These are phyloP conservation scores for Drosophila sproati DNA, from an alignment of 1,140 invertebrate genomes.

Conservation along the genomic window DNA sequence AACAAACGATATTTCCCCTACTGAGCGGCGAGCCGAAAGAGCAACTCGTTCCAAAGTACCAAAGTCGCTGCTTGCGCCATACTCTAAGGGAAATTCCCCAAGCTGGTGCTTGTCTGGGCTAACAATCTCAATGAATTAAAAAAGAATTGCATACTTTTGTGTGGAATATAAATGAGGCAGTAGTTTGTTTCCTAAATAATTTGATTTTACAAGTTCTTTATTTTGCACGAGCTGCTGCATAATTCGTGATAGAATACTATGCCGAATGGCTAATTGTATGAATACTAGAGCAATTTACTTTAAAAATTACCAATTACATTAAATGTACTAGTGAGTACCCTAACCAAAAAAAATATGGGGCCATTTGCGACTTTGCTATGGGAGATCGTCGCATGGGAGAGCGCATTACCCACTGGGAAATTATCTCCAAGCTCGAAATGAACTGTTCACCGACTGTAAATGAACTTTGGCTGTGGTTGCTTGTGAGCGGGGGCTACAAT, in stretches of 20 bases:
- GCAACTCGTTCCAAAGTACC: background rate
- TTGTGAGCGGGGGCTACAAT: conserved; percentile 2
- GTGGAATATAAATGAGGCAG: background rate
- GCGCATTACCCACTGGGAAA: conserved; percentile 26
- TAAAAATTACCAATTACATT: background rate
- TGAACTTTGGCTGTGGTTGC: conserved; percentile 44
- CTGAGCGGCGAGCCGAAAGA: conserved; percentile 2
- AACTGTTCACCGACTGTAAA: conserved; percentile 32
- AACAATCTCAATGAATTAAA: background rate
- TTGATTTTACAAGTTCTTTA: background rate
- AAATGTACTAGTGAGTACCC: background rate
- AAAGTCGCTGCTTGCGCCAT: background rate
- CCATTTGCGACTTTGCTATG: background rate
- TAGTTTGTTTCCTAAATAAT: background rate
- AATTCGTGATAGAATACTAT: too few species aligned
- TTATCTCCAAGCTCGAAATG: conserved; percentile 27
- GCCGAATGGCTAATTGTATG: too few species aligned
- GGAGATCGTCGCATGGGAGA: background rate
- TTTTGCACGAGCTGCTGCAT: background rate
- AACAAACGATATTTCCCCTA: conserved; percentile 32
- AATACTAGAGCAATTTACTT: too few species aligned
- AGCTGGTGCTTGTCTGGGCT: conserved; percentile 13
- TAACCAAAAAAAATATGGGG: background rate
- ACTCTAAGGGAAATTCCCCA: conserved; percentile 25
- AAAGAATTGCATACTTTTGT: conserved; percentile 45